These are phyloP conservation scores for Amphipyra berbera DNA, from an alignment of 2,888 invertebrate genomes.

Conservation along the genomic window DNA sequence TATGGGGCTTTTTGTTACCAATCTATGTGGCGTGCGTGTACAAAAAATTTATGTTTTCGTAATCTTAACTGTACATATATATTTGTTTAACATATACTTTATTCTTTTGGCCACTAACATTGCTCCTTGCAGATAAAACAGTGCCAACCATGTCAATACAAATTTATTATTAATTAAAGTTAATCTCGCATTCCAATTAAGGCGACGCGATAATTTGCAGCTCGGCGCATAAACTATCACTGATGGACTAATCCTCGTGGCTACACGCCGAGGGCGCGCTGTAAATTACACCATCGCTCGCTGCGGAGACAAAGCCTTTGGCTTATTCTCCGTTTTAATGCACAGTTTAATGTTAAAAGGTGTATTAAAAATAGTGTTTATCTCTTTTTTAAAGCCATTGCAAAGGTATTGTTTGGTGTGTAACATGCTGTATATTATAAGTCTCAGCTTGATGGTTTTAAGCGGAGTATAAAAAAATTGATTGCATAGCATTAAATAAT, in stretches of 20 bases:
- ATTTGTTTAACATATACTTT: too few species aligned
- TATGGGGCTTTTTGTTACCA: too few species aligned
- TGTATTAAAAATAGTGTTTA: slow-evolving; percentile 31
- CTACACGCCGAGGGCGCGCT: slow-evolving; percentile 71
- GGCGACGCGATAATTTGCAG: slow-evolving; percentile 75
- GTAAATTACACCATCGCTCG: slow-evolving; percentile 80
- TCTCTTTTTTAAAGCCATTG: slow-evolving; percentile 18
- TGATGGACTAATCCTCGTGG: slow-evolving; percentile 80
- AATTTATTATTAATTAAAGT: slow-evolving; percentile 66
- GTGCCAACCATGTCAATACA: slow-evolving; percentile 16
- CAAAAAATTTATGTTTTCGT: too few species aligned
- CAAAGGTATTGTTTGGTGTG: too few species aligned
- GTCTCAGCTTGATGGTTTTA: too few species aligned
- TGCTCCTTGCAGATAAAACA: slow-evolving; percentile 3
- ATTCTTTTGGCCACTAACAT: background rate
- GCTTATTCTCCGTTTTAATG: slow-evolving; percentile 66
- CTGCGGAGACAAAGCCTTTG: slow-evolving; percentile 72
- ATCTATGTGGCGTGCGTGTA: too few species aligned
- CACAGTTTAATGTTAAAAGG: slow-evolving; percentile 21
- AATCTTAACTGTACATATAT: too few species aligned
- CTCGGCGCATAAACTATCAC: slow-evolving; percentile 69
- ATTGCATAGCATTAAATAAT: too few species aligned
- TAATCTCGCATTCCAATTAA: slow-evolving; percentile 79
- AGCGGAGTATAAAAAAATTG: too few species aligned
- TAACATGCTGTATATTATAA: too few species aligned